A percentile compares a stretch with the other conserved stretches of the same genome.
These are phyloP conservation scores for Acleris cristana DNA, from an alignment of 2,888 invertebrate species.

Conservation along the genomic window DNA sequence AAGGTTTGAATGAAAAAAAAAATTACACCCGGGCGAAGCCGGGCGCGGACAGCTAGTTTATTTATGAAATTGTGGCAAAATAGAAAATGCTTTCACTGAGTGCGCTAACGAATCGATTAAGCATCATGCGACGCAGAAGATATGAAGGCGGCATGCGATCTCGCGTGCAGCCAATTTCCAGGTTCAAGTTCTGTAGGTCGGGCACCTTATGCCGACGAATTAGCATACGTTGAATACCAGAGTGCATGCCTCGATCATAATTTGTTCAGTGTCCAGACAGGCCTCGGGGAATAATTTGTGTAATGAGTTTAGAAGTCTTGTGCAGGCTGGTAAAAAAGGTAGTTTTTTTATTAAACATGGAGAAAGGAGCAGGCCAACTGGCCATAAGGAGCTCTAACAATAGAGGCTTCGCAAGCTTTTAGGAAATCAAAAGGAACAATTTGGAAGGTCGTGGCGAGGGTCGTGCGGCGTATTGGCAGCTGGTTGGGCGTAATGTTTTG, in stretches of 20 bases:
- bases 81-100: constrained; percentile 52
- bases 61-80: no score
- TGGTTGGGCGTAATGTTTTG: no score
- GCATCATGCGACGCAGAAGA: constrained; percentile 56
- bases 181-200: constrained; percentile 56
- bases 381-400: no score
- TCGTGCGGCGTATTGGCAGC: no score
- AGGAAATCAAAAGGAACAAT: no score
- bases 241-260: constrained; percentile 18
- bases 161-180: constrained; percentile 59
- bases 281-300: constrained; percentile 26
- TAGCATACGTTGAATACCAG: constrained; percentile 33
- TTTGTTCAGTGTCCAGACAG: constrained; percentile 15
- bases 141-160: constrained; percentile 53
- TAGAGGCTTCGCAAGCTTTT: no score
- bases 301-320: constrained; percentile 13
- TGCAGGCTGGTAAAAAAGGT: neutral
- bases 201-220: constrained; percentile 50
- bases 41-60: no score
- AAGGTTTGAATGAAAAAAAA: no score
- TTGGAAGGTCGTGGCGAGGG: no score
- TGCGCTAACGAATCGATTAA: constrained; percentile 58
- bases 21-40: no score
- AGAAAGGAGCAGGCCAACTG: no score
- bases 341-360: no score